These are phyloP conservation scores for Manis javanica DNA, from an alignment of 2,797 vertebrate genomes.

Conservation along the genomic window DNA sequence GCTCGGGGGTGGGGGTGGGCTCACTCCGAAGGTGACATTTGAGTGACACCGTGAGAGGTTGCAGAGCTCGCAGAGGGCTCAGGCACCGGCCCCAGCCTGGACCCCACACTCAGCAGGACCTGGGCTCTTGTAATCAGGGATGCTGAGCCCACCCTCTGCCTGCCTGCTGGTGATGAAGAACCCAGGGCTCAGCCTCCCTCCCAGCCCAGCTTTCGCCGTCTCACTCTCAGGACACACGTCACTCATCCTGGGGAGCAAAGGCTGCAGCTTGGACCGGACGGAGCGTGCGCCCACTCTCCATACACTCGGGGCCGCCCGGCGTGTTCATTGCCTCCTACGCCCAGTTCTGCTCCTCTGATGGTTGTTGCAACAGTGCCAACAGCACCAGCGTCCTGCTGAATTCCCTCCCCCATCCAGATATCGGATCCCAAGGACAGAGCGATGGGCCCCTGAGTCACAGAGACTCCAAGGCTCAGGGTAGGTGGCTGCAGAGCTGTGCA, in stretches of 20 bases:
- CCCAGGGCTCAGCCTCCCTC: not conserved
- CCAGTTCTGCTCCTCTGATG: constrained; percentile 29
- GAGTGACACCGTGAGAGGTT: not conserved
- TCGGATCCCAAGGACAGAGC: not conserved
- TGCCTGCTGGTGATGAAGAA: not conserved
- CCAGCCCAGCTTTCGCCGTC: not conserved
- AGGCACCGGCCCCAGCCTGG: not conserved
- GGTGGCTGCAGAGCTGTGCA: too few species aligned
- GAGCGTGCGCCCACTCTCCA: fast-evolving
- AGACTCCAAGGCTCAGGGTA: not conserved
- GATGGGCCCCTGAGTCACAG: not conserved
- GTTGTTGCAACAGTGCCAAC: constrained; percentile 1
- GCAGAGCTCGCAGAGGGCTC: not conserved
- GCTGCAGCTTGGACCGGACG: not conserved
- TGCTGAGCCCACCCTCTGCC: not conserved
- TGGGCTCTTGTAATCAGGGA: not conserved
- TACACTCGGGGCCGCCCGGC: not conserved
- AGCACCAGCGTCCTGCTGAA: constrained; percentile 17
- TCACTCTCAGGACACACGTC: not conserved
- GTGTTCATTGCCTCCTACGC: constrained; percentile 47
- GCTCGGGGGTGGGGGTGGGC: not conserved
- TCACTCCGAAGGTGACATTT: not conserved
- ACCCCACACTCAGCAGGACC: not conserved
- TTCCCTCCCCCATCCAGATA: constrained; percentile 29
- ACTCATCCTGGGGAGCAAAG: constrained; percentile 10